phyloP scores from a whole-genome alignment of 2,113 vertebrate species.

The Circaetus gallicus region DNA sequence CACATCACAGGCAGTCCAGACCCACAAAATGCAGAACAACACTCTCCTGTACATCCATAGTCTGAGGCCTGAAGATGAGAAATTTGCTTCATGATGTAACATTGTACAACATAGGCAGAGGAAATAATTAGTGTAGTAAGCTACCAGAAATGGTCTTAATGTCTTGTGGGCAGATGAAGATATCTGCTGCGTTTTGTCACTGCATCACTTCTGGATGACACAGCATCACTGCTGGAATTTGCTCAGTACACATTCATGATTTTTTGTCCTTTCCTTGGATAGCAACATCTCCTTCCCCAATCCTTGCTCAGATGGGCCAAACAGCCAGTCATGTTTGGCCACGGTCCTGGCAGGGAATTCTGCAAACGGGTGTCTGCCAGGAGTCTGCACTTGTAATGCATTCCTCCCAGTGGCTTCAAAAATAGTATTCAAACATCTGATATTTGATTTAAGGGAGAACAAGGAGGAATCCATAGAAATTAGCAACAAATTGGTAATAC shows the following conservation, averaged over 20 bases:
- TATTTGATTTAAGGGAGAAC: neutral
- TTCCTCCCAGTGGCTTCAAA: neutral
- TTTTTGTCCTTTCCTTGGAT: constrained; percentile 50
- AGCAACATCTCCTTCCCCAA: neutral
- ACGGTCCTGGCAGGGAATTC: neutral
- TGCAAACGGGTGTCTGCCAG: neutral
- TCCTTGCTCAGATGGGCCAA: neutral
- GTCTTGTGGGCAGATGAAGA: neutral
- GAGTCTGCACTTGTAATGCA: neutral
- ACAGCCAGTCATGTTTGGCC: neutral
- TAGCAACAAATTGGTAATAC: neutral
- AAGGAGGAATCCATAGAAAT: neutral
- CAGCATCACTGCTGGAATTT: neutral
- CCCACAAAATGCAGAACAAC: neutral
- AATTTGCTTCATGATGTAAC: neutral
- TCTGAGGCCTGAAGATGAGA: neutral
- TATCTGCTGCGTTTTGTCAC: neutral
- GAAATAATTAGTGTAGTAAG: neutral
- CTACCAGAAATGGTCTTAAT: neutral
- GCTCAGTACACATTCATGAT: neutral
- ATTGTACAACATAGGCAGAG: neutral
- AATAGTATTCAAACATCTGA: neutral
- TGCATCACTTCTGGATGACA: neutral
- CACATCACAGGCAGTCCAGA: neutral
- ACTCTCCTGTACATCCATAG: neutral